A percentile compares a stretch with the other conserved stretches of the same genome.
Conservation (phyloP, 2,888 invertebrate genomes). For the Thymelicus sylvestris region DNA sequence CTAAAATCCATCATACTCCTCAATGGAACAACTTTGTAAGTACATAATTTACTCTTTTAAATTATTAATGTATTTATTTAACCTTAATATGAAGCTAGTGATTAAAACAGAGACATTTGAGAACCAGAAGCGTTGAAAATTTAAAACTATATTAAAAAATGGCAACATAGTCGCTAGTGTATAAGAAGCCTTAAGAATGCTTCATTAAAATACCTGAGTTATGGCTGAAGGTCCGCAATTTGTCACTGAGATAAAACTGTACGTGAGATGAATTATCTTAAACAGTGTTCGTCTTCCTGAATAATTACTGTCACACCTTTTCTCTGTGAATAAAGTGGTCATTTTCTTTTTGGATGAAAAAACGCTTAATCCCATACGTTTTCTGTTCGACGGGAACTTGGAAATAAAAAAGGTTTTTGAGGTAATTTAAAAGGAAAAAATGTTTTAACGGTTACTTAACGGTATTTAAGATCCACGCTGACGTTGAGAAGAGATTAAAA, state of each 20-base stretch:
- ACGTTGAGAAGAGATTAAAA: too few relatives aligned
- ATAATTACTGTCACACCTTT: slow-evolving; percentile 69
- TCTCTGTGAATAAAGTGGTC: slow-evolving; percentile 50
- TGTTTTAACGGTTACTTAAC: too few relatives aligned
- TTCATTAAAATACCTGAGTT: slow-evolving; percentile 63
- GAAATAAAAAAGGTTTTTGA: not conserved
- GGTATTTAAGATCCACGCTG: too few relatives aligned
- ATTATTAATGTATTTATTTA: too few relatives aligned
- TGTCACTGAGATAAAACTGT: slow-evolving; percentile 76
- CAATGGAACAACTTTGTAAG: too few relatives aligned
- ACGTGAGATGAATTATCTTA: slow-evolving; percentile 77
- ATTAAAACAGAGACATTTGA: too few relatives aligned
- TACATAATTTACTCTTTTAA: too few relatives aligned
- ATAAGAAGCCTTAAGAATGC: slow-evolving; percentile 21
- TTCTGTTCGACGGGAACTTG: slow-evolving; percentile 1
- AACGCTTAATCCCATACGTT: slow-evolving; percentile 22
- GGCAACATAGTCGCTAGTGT: slow-evolving; percentile 2
- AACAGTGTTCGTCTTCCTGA: slow-evolving; percentile 74
- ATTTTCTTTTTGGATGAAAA: slow-evolving; percentile 43
- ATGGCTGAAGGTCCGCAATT: slow-evolving; percentile 68
- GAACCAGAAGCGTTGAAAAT: too few relatives aligned
- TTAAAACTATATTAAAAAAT: not conserved
- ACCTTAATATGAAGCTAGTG: too few relatives aligned
- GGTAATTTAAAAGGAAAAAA: too few relatives aligned
- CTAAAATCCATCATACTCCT: too few relatives aligned